Conservation (phyloP, 92 coral and sea anemone genomes). For the Zoanthus sansibaricus region DNA sequence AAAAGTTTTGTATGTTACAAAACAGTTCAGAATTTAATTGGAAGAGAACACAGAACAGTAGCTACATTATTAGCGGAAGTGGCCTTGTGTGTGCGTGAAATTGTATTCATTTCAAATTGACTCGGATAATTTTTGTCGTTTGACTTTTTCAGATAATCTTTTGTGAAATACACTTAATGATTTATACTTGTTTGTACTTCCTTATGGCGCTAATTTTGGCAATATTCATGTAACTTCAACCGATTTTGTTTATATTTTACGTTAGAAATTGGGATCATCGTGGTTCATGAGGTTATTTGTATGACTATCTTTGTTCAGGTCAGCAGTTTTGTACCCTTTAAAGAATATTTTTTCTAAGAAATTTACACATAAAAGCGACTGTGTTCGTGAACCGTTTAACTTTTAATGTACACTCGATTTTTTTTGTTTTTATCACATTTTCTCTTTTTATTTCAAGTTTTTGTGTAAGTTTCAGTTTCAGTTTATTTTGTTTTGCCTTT, state of each 20-base stretch:
- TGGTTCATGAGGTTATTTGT: too few relatives aligned
- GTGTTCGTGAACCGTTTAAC: not conserved
- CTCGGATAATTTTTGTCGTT: constrained; percentile 9
- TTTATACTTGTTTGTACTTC: not conserved
- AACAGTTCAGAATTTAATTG: constrained; percentile 21
- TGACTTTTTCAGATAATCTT: constrained; percentile 2
- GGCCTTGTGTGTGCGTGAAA: not conserved
- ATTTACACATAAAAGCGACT: not conserved
- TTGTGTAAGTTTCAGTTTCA: too few relatives aligned
- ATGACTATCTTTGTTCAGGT: too few relatives aligned
- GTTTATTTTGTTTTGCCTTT: too few relatives aligned
- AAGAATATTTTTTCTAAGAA: not conserved
- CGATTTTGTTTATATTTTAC: too few relatives aligned
- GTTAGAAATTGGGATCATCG: too few relatives aligned
- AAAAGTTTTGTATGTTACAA: not conserved
- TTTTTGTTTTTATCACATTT: too few relatives aligned
- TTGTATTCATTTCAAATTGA: constrained; percentile 14
- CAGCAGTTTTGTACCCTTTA: too few relatives aligned
- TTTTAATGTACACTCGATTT: not conserved
- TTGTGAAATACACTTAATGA: not conserved
- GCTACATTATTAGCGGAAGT: not conserved
- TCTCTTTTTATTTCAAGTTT: too few relatives aligned
- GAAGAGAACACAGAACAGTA: not conserved
- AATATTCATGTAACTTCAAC: not conserved
- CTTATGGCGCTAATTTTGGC: not conserved